A percentile compares a stretch with the other conserved stretches of the same genome.
Evolutionary conservation across 2,888 invertebrate species (phyloP).

Genomic region (Troides oblongomaculatus): DNA sequence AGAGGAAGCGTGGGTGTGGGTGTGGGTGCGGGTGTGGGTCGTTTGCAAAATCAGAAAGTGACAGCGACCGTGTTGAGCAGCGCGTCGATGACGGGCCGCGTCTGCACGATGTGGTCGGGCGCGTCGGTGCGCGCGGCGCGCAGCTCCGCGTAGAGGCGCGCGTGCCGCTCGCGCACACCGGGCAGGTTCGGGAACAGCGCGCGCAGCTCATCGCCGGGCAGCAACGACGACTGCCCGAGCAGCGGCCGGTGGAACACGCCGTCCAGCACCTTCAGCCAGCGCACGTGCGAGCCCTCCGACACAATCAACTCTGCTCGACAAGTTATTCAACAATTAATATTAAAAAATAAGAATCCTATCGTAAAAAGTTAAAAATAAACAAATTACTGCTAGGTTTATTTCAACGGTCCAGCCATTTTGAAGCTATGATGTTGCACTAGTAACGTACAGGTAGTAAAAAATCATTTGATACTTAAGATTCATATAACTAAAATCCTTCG

Average conservation of each 20-base stretch:
- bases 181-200: slow-evolving; percentile 92
- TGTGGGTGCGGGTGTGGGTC: too few relatives aligned
- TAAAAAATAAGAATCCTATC: too few relatives aligned
- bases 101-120: slow-evolving; percentile 50
- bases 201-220: slow-evolving; percentile 87
- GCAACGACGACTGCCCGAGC: slow-evolving; percentile 80
- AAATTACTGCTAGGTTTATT: too few relatives aligned
- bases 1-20: too few relatives aligned
- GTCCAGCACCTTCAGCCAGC: slow-evolving; percentile 92
- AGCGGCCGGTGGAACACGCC: slow-evolving; percentile 91
- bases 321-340: too few relatives aligned
- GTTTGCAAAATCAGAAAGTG: too few relatives aligned
- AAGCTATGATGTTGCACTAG: too few relatives aligned
- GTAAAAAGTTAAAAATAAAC: too few relatives aligned
- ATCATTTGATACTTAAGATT: too few relatives aligned
- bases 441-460: too few relatives aligned
- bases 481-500: too few relatives aligned
- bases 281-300: slow-evolving; percentile 93
- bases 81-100: slow-evolving; percentile 64
- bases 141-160: slow-evolving; percentile 58
- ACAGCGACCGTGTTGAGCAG: slow-evolving; percentile 60
- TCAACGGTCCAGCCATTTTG: too few relatives aligned
- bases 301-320: slow-evolving; percentile 83
- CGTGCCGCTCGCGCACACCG: slow-evolving; percentile 82
- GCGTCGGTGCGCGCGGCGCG: slow-evolving; percentile 46